Evolutionary conservation across 2,797 vertebrate species (phyloP).

Genomic region (Heterohyrax brucei): DNA sequence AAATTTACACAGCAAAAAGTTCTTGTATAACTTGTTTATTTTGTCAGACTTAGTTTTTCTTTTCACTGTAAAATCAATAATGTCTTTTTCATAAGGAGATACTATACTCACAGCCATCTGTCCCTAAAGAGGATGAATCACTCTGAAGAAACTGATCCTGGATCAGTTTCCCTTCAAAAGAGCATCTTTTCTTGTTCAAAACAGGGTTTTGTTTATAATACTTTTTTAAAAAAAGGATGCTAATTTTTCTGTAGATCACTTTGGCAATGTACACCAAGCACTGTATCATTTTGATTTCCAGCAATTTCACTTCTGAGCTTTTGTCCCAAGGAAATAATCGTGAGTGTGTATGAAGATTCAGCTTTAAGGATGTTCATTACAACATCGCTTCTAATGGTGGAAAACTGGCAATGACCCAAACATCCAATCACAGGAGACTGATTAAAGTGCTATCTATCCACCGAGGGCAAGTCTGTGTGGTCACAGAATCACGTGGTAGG

Average conservation of each 20-base stretch:
- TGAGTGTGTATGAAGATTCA: background rate
- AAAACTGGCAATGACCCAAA: conserved; percentile 20
- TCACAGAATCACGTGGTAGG: background rate
- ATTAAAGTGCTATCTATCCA: background rate
- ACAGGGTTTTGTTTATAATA: conserved; percentile 33
- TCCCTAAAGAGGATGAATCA: conserved; percentile 4
- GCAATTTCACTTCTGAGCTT: conserved; percentile 19
- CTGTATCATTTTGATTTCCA: conserved; percentile 33
- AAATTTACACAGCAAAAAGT: conserved; percentile 9
- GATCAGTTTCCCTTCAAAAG: conserved; percentile 18
- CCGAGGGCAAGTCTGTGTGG: background rate
- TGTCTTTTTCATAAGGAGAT: conserved; percentile 11
- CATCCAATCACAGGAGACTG: background rate
- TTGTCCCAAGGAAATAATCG: conserved; percentile 14
- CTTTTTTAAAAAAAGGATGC: background rate
- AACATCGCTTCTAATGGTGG: conserved; percentile 10
- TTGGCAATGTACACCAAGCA: conserved; percentile 18
- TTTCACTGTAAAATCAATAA: conserved; percentile 55
- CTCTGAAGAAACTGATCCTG: conserved; percentile 24
- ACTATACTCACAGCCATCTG: background rate
- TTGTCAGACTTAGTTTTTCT: conserved; percentile 32
- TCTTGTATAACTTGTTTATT: conserved; percentile 47
- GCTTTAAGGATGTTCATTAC: conserved; percentile 17
- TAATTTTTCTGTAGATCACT: background rate
- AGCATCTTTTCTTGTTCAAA: conserved; percentile 28